These are phyloP conservation scores for Lamellibrachia columna DNA, from an alignment of 2,888 invertebrate species.

Conservation along the genomic window DNA sequence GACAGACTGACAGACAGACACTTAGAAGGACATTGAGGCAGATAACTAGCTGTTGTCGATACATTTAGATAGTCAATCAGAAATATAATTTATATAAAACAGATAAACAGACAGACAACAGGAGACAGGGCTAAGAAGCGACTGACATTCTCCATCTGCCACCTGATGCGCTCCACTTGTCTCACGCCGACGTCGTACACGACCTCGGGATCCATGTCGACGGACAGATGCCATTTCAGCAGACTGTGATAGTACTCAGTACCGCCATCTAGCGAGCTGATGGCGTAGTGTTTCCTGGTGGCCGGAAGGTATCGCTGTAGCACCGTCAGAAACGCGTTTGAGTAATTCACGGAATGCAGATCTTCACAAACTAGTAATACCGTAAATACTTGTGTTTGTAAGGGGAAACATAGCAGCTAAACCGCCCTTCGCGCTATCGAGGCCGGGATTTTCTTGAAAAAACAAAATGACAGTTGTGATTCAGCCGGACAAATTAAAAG, in stretches of 20 bases:
- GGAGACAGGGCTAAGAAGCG: not conserved
- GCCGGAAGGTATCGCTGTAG: slow-evolving; percentile 50
- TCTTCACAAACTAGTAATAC: not conserved
- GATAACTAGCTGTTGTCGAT: not conserved
- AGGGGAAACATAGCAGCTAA: no score
- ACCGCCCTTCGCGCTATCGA: no score
- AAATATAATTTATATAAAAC: no score
- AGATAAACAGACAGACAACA: not conserved
- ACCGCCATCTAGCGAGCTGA: slow-evolving; percentile 58
- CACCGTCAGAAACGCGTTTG: not conserved
- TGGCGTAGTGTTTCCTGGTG: slow-evolving; percentile 54
- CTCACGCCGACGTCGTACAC: slow-evolving; percentile 58
- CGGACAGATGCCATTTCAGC: slow-evolving; percentile 61
- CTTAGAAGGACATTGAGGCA: no score
- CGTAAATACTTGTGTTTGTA: no score
- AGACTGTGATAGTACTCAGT: slow-evolving; percentile 55
- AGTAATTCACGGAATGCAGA: not conserved
- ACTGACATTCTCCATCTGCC: slow-evolving; percentile 50
- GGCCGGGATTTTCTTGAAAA: no score
- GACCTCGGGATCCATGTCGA: slow-evolving; percentile 54
- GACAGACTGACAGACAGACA: no score
- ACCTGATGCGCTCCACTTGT: slow-evolving; percentile 60
- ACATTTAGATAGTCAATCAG: no score
- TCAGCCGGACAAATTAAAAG: no score
- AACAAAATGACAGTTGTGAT: no score